Base-by-base conservation (phyloP, 2,113 vertebrate species). In the Gavialis gangeticus region DNA sequence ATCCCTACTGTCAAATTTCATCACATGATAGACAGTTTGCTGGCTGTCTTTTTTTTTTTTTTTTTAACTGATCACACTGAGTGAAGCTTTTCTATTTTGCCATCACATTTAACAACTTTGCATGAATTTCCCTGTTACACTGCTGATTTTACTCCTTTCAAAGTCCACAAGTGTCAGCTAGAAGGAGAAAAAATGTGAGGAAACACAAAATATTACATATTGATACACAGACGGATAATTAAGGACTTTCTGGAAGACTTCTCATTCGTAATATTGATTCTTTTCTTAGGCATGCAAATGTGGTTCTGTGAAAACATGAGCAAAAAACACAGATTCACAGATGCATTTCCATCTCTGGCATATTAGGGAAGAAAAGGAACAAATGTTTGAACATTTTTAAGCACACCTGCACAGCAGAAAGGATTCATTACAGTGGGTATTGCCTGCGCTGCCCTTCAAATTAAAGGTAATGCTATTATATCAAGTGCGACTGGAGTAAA, bases 1-100 rank as follows among this genome's bases (percentile, higher is more conserved):
- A 99, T 98, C 98, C 98, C 97, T 97, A 98, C 98, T 99, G 98
- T 98, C 98, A 99, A 98, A 99, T 98, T 98, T 98, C 98, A 98
- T 99, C 98, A 98, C 98, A 98, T 98, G 98, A 98, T 98, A 98
- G 98, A 98, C 98, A 98, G 98, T 98, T 98, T 98, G 95, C 98
- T 81, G 93, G 96, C 97, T 98, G 90, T 97, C 92, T 94, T 96
- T 96, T 96, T 96, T 96, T 96, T 96, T 96, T 96, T 96, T 94
- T 90, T 85, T 83, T 91, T 77, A 95, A 97, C 97, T 97, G 97
- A 97, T 98, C 97, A 95, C 95, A 97, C 96, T 90, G 97, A 97
- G 96, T 96, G 97, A 98, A 97, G 97, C 96, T 97, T 97, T 98
- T 96, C 90, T 97, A 98, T 97, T 98, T 98, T 97, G 96, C 97